Conservation (phyloP, 2,797 vertebrate genomes). For the Gymnopithys bicolor region DNA sequence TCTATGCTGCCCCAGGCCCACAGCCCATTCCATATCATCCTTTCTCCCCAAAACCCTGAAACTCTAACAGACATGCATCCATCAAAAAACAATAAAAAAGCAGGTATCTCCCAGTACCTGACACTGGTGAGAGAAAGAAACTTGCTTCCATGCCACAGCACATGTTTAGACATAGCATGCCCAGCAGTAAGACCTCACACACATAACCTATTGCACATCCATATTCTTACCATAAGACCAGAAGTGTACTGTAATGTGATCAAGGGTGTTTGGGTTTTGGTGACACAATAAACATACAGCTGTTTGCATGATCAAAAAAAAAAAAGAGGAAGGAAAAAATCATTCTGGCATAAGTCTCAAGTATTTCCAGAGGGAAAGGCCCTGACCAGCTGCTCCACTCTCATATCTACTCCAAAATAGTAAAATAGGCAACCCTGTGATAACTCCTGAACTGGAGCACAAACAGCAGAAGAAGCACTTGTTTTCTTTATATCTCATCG, state of each 20-base stretch:
- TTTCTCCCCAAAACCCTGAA: not conserved
- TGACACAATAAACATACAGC: not conserved
- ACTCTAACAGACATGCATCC: not conserved
- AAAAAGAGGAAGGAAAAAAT: not conserved
- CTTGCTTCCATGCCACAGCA: not conserved
- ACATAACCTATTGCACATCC: not conserved
- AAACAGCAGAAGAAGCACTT: not conserved
- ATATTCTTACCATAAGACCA: not conserved
- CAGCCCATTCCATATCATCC: not conserved
- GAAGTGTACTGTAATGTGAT: not conserved
- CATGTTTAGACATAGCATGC: not conserved
- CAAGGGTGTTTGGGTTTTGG: not conserved
- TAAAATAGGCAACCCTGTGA: not conserved
- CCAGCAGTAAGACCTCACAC: not conserved
- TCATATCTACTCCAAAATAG: not conserved
- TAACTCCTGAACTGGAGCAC: not conserved
- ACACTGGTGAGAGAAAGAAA: not conserved
- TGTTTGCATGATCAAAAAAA: not conserved
- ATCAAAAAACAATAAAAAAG: not conserved
- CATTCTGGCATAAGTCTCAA: not conserved
- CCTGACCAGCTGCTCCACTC: not conserved
- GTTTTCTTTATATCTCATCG: not conserved
- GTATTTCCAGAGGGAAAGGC: not conserved
- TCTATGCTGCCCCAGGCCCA: not conserved
- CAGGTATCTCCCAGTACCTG: accelerated